Percentiles rank a stretch among this genome's conserved stretches.
These are phyloP conservation scores for Condylostylus longicornis DNA, from an alignment of 1,140 invertebrate genomes.

Conservation along the genomic window DNA sequence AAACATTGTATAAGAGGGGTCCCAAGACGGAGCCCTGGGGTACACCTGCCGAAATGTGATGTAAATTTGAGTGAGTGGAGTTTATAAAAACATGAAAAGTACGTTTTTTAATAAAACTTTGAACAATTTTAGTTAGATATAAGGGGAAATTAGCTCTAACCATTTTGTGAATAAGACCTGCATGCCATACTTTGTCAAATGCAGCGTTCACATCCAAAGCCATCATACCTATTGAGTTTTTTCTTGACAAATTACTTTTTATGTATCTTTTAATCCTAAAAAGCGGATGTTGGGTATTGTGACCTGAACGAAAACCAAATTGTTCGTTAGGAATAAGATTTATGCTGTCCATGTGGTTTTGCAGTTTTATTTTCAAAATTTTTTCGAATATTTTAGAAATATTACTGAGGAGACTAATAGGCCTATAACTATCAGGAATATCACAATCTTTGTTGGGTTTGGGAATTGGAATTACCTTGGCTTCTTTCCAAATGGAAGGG, in stretches of 20 bases:
- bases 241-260: constrained; percentile 10
- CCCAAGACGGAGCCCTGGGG: constrained; percentile 22
- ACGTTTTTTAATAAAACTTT: constrained; percentile 10
- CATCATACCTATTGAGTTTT: constrained; percentile 13
- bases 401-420: constrained; percentile 24
- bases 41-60: constrained; percentile 15
- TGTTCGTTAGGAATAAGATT: constrained; percentile 20
- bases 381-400: constrained; percentile 25
- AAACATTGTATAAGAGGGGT: constrained; percentile 16
- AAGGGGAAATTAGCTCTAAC: constrained; percentile 7
- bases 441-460: constrained; percentile 23
- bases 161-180: constrained; percentile 21
- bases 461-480: constrained; percentile 24
- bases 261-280: constrained; percentile 22
- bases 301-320: constrained; percentile 25
- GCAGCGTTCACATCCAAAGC: constrained; percentile 25
- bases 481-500: constrained; percentile 24
- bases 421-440: constrained; percentile 15
- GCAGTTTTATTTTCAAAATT: constrained; percentile 12
- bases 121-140: constrained; percentile 11
- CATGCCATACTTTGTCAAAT: constrained; percentile 23
- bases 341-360: constrained; percentile 8
- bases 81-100: constrained; percentile 10
- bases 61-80: constrained; percentile 4
- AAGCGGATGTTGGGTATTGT: constrained; percentile 25